A percentile compares a stretch with the other conserved stretches of the same genome.
These are phyloP conservation scores for Dysmachus trigonus DNA, from an alignment of 2,888 invertebrate genomes.

Conservation along the genomic window DNA sequence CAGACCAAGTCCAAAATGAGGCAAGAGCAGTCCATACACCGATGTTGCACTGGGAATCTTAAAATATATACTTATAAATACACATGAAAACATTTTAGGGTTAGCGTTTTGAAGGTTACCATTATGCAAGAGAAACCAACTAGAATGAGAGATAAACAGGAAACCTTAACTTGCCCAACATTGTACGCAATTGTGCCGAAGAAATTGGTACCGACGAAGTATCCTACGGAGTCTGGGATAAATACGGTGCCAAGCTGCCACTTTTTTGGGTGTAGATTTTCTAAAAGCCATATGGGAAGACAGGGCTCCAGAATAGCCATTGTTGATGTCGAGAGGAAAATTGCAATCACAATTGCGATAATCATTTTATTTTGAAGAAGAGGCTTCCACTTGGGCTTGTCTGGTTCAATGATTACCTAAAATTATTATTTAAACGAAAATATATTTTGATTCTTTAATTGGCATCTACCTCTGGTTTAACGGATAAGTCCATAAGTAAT, in stretches of 20 bases:
- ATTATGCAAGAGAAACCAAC: constrained; percentile 72
- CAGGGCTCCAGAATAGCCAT: constrained; percentile 87
- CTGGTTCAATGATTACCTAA: constrained; percentile 52
- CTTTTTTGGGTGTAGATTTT: constrained; percentile 61
- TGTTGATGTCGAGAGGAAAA: constrained; percentile 81
- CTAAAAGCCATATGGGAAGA: constrained; percentile 81
- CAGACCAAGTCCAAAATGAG: constrained; percentile 82
- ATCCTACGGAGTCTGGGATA: constrained; percentile 85
- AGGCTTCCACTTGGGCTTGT: constrained; percentile 66
- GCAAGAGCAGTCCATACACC: constrained; percentile 72
- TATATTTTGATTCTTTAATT: neutral
- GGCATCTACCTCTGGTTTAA: constrained; percentile 57
- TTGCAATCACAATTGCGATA: constrained; percentile 72
- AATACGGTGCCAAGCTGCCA: constrained; percentile 85
- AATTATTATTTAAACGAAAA: neutral
- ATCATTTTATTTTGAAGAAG: constrained; percentile 73
- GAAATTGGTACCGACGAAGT: constrained; percentile 82
- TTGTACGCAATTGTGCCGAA: constrained; percentile 74
- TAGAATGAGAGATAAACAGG: constrained; percentile 70
- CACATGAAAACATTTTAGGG: neutral
- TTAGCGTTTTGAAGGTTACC: constrained; percentile 60
- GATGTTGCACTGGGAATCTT: constrained; percentile 73
- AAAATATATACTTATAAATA: neutral
- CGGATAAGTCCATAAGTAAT: constrained; percentile 59
- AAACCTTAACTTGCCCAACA: constrained; percentile 73